Evolutionary conservation across 2,888 invertebrate genomes (phyloP).

Genomic region (Scaptomyza flava): DNA sequence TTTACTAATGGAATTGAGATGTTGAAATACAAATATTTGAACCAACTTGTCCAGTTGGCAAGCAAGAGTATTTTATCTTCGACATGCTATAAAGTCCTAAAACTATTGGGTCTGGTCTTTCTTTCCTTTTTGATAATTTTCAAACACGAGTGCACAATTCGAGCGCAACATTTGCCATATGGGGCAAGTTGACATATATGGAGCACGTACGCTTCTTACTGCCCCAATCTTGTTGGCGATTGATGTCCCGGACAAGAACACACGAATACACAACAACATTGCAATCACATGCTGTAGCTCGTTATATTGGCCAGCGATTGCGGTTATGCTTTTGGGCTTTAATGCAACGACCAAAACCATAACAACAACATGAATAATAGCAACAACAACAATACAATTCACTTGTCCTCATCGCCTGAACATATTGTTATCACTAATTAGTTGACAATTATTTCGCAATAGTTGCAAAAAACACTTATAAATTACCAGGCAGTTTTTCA

Average conservation of each 20-base stretch:
- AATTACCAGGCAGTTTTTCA: background rate
- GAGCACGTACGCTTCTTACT: slow-evolving; percentile 61
- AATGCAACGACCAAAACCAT: slow-evolving; percentile 2
- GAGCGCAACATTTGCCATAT: slow-evolving; percentile 49
- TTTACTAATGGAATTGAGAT: background rate
- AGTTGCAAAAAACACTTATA: background rate
- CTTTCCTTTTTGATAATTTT: slow-evolving; percentile 48
- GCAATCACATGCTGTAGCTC: slow-evolving; percentile 27
- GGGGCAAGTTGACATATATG: slow-evolving; percentile 74
- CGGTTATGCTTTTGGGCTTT: slow-evolving; percentile 15
- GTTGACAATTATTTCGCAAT: slow-evolving; percentile 20
- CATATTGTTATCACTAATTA: slow-evolving; percentile 32
- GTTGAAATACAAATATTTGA: background rate
- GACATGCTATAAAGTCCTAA: background rate
- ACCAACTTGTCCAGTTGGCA: no score
- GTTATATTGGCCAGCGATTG: slow-evolving; percentile 44
- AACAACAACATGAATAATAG: background rate
- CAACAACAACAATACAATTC: slow-evolving; percentile 7
- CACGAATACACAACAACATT: background rate
- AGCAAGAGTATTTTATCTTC: background rate
- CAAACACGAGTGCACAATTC: slow-evolving; percentile 65
- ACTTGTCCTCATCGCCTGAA: slow-evolving; percentile 5
- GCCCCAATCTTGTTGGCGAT: slow-evolving; percentile 47
- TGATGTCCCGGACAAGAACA: slow-evolving; percentile 42
- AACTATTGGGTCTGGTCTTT: background rate